These are phyloP conservation scores for Agrochola macilenta DNA, from an alignment of 2,888 invertebrate species.

Conservation along the genomic window DNA sequence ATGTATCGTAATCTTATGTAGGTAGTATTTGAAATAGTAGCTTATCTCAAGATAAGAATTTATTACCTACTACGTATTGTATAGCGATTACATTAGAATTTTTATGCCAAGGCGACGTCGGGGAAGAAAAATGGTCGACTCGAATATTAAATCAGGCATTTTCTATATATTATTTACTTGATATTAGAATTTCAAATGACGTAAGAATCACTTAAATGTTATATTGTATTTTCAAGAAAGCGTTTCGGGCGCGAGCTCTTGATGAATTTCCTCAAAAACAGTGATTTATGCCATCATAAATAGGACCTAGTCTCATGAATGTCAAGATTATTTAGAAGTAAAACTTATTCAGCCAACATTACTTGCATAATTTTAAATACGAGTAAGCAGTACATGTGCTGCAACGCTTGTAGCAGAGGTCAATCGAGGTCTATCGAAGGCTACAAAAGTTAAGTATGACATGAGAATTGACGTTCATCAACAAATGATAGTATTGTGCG, in stretches of 20 bases:
- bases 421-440: constrained; percentile 30
- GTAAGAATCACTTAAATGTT: constrained; percentile 47
- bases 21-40: constrained; percentile 68
- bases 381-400: constrained; percentile 9
- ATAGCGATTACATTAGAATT: constrained; percentile 69
- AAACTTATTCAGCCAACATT: constrained; percentile 12
- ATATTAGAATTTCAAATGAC: constrained; percentile 62
- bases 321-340: background rate
- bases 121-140: constrained; percentile 64
- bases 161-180: constrained; percentile 64
- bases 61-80: constrained; percentile 72
- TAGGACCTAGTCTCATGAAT: background rate
- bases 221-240: constrained; percentile 47
- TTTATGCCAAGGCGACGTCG: constrained; percentile 64
- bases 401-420: constrained; percentile 25
- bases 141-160: constrained; percentile 65
- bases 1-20: constrained; percentile 58
- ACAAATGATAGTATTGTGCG: constrained; percentile 41
- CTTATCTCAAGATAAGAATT: constrained; percentile 80
- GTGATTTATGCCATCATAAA: constrained; percentile 42
- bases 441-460: constrained; percentile 28
- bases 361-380: constrained; percentile 1
- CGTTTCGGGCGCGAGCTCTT: background rate
- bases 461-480: constrained; percentile 40
- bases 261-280: constrained; percentile 28